Evolutionary conservation across 2,888 invertebrate species (phyloP).

Genomic region (Plusia festucae): DNA sequence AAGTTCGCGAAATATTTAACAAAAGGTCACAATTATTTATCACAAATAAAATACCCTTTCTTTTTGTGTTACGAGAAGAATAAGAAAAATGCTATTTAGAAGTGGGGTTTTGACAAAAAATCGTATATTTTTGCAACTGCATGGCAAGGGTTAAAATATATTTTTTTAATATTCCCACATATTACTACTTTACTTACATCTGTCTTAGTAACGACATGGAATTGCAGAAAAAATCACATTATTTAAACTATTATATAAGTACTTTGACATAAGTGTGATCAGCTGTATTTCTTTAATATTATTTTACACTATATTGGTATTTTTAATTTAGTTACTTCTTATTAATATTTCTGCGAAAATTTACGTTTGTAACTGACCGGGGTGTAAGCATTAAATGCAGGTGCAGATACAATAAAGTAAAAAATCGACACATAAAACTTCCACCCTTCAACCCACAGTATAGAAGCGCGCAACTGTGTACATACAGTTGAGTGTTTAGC

Average conservation of each 20-base stretch:
- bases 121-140: neutral
- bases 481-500: conserved; percentile 49
- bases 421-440: conserved; percentile 19
- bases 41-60: neutral
- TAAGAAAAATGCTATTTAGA: neutral
- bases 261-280: no score
- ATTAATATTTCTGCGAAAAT: no score
- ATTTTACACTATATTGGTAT: no score
- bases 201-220: no score
- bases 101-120: neutral
- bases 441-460: conserved; percentile 9
- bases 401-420: neutral
- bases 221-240: no score
- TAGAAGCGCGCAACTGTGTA: conserved; percentile 45
- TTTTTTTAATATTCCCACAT: neutral
- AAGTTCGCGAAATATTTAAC: conserved; percentile 39
- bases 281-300: no score
- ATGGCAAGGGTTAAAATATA: neutral
- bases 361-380: neutral
- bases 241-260: no score
- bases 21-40: conserved; percentile 17
- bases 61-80: neutral
- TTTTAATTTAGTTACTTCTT: no score
- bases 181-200: no score
- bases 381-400: neutral